Evolutionary conservation across 64 coral and sea anemone genomes (phyloP).

Genomic region (Pocillopora verrucosa): DNA sequence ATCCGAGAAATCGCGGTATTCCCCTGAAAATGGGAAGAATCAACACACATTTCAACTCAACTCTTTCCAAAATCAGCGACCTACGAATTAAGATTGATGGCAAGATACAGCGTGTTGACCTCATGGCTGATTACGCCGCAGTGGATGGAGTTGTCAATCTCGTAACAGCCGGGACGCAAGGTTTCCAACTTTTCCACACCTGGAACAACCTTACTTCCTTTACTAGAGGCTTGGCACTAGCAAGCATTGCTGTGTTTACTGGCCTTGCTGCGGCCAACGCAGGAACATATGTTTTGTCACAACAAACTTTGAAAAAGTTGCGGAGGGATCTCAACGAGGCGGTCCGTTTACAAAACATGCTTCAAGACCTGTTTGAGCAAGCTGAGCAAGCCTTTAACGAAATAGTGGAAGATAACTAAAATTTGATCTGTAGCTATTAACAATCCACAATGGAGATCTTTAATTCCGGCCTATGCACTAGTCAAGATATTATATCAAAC

Average conservation of each 20-base stretch:
- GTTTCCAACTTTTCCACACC: constrained; percentile 58
- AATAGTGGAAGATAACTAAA: not conserved
- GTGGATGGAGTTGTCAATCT: constrained; percentile 57
- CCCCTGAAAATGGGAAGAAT: constrained; percentile 52
- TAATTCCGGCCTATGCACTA: not conserved
- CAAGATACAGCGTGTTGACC: constrained; percentile 73
- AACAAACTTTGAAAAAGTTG: constrained; percentile 50
- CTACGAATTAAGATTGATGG: constrained; percentile 65
- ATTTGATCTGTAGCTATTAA: not conserved
- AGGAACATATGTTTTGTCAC: constrained; percentile 33
- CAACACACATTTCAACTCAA: constrained; percentile 54
- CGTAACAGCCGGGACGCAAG: constrained; percentile 46
- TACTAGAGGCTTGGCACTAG: constrained; percentile 16
- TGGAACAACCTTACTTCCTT: constrained; percentile 47
- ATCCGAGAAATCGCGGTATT: constrained; percentile 12
- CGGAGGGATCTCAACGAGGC: constrained; percentile 59
- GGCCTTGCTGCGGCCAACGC: constrained; percentile 15
- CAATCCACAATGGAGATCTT: not conserved
- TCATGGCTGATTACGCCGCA: constrained; percentile 50
- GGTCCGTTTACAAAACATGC: constrained; percentile 30
- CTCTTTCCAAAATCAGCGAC: constrained; percentile 56
- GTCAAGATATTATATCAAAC: not conserved
- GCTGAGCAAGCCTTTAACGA: constrained; percentile 21
- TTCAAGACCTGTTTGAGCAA: constrained; percentile 57
- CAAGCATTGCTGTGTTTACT: constrained; percentile 34